Conservation (phyloP, 2,888 invertebrate genomes). For the Clepsis dumicolana region DNA sequence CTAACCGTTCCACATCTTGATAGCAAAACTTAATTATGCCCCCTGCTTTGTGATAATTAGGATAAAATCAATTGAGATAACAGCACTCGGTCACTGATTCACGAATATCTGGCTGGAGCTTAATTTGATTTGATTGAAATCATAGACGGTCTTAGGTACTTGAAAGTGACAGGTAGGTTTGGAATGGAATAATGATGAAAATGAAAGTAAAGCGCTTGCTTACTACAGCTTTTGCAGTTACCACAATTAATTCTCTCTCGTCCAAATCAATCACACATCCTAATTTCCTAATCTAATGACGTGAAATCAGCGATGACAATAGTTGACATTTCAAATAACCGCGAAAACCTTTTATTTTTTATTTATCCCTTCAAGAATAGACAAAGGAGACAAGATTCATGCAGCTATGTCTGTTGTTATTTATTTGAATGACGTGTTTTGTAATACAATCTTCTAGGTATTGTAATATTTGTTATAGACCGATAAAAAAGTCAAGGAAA, state of each 20-base stretch:
- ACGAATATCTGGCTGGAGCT: too few species aligned
- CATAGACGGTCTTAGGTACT: too few species aligned
- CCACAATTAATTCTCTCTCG: background rate
- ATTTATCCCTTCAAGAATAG: too few species aligned
- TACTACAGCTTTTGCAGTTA: background rate
- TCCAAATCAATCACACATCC: background rate
- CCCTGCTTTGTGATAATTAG: background rate
- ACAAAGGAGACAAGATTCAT: too few species aligned
- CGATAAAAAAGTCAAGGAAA: too few species aligned
- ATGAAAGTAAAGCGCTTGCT: background rate
- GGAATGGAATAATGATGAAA: too few species aligned
- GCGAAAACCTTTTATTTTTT: too few species aligned
- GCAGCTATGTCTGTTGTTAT: too few species aligned
- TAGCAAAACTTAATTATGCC: background rate
- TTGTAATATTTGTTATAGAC: too few species aligned
- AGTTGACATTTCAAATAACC: conserved; percentile 26
- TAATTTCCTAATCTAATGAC: background rate
- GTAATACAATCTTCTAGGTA: too few species aligned
- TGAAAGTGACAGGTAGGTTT: too few species aligned
- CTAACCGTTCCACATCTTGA: conserved; percentile 67
- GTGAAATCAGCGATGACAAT: background rate
- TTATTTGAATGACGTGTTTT: too few species aligned
- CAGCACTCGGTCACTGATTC: background rate
- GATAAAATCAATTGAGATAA: background rate
- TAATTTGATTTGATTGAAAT: background rate